Evolutionary conservation across 2,888 invertebrate species (phyloP).

Genomic region (Bombylius discolor): DNA sequence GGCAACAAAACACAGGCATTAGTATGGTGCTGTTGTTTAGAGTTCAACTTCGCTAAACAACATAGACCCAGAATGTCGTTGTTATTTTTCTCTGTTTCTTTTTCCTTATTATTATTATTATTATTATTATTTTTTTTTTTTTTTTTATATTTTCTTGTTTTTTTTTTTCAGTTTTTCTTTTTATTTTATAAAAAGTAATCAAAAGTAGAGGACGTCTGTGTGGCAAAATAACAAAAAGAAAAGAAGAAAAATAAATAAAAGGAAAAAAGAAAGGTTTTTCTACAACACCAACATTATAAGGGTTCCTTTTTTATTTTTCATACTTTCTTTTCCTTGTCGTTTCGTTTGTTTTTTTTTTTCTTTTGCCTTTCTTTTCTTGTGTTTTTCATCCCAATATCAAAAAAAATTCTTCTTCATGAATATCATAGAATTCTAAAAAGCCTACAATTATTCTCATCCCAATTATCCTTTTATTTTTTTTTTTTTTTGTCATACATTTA

Average conservation of each 20-base stretch:
- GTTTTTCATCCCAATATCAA: too few species aligned
- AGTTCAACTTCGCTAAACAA: conserved; percentile 1
- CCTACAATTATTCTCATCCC: too few species aligned
- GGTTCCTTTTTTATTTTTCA: neutral
- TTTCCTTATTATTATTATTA: neutral
- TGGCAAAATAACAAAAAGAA: conserved; percentile 1
- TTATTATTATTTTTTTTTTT: neutral
- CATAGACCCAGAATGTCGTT: conserved; percentile 4
- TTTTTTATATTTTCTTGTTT: neutral
- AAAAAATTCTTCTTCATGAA: too few species aligned
- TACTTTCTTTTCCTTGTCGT: neutral
- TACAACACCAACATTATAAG: neutral
- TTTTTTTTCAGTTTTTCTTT: neutral
- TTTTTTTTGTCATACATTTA: too few species aligned
- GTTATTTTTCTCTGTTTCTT: neutral
- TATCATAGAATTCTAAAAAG: too few species aligned
- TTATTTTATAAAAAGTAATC: conserved; percentile 5
- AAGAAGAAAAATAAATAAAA: neutral
- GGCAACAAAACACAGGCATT: conserved; percentile 12
- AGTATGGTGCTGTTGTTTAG: neutral
- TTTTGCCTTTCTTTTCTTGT: too few species aligned
- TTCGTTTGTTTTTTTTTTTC: too few species aligned
- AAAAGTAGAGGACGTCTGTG: conserved; percentile 7
- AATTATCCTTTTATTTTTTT: too few species aligned
- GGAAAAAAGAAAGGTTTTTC: neutral